phyloP scores from a whole-genome alignment of 2,888 invertebrate species.

The Perizoma flavofasciatum region DNA sequence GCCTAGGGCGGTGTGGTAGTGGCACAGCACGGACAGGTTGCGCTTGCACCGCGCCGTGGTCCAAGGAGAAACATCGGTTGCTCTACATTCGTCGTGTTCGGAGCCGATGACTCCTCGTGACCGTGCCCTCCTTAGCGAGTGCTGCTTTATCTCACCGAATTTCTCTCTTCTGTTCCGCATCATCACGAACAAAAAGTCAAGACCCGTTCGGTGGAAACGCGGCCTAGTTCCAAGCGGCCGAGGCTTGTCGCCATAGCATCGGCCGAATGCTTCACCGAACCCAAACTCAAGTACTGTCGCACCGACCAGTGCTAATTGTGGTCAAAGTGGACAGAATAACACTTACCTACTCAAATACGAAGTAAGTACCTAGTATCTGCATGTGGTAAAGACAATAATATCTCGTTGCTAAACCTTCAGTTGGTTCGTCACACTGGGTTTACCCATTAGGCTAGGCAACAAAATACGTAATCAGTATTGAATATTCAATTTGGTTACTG shows the following conservation, averaged over 20 bases:
- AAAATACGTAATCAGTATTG: constrained; percentile 41
- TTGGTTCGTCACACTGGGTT: constrained; percentile 18
- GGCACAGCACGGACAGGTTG: constrained; percentile 61
- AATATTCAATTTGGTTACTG: constrained; percentile 42
- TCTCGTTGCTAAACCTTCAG: constrained; percentile 1
- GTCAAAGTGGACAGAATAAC: constrained; percentile 51
- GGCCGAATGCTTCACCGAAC: constrained; percentile 44
- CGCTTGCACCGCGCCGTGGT: constrained; percentile 53
- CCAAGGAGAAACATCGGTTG: constrained; percentile 73
- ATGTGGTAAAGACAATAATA: constrained; percentile 4
- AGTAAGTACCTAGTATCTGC: constrained; percentile 20
- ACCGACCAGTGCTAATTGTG: constrained; percentile 55
- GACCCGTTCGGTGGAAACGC: constrained; percentile 75
- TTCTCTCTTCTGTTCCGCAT: constrained; percentile 81
- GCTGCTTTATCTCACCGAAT: constrained; percentile 79
- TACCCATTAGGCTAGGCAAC: constrained; percentile 25
- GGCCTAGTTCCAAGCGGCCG: constrained; percentile 70
- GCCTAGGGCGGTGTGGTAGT: constrained; percentile 57
- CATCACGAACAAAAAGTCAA: constrained; percentile 79
- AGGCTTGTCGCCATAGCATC: constrained; percentile 45
- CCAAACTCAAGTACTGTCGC: constrained; percentile 53
- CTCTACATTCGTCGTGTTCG: constrained; percentile 75
- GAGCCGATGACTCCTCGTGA: constrained; percentile 81
- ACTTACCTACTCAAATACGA: constrained; percentile 38
- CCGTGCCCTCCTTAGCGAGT: constrained; percentile 78